phyloP scores from a whole-genome alignment of 2,113 vertebrate genomes.

The Paraplagusia blochii region DNA sequence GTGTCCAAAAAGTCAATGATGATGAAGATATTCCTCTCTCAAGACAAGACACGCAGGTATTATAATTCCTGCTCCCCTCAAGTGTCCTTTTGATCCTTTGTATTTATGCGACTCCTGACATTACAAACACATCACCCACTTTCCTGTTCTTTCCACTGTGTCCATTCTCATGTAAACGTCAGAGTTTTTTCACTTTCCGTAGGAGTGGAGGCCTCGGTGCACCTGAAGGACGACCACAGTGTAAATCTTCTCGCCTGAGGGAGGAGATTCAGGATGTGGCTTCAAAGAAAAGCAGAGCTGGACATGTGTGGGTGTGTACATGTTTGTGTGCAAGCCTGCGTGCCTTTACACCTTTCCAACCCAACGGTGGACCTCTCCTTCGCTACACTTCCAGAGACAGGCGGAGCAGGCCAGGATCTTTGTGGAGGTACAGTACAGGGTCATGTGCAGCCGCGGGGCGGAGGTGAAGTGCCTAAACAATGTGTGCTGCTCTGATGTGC shows the following conservation, averaged over 20 bases:
- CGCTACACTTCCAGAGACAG: neutral
- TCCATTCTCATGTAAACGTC: conserved; percentile 31
- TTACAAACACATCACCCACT: conserved; percentile 12
- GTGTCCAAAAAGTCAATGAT: too few species aligned
- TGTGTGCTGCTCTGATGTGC: neutral
- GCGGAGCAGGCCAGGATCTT: neutral
- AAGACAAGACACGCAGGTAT: too few species aligned
- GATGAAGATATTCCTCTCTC: too few species aligned
- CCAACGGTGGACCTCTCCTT: neutral
- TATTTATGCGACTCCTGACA: conserved; percentile 12
- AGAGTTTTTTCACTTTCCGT: conserved; percentile 25
- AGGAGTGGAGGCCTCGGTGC: conserved; percentile 45
- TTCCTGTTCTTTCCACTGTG: conserved; percentile 41
- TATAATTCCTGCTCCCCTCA: too few species aligned
- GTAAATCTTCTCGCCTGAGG: conserved; percentile 65
- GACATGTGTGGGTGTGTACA: conserved; percentile 17
- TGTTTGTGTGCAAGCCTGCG: conserved; percentile 21
- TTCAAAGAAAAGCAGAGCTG: conserved; percentile 54
- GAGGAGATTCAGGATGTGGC: conserved; percentile 70
- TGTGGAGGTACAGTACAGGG: neutral
- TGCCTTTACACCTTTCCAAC: neutral
- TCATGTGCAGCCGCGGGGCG: too few species aligned
- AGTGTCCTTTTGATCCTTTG: neutral
- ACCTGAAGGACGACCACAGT: conserved; percentile 73
- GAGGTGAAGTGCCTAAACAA: too few species aligned